Base-by-base conservation (phyloP, 2,888 invertebrate species). In the Erannis defoliaria region DNA sequence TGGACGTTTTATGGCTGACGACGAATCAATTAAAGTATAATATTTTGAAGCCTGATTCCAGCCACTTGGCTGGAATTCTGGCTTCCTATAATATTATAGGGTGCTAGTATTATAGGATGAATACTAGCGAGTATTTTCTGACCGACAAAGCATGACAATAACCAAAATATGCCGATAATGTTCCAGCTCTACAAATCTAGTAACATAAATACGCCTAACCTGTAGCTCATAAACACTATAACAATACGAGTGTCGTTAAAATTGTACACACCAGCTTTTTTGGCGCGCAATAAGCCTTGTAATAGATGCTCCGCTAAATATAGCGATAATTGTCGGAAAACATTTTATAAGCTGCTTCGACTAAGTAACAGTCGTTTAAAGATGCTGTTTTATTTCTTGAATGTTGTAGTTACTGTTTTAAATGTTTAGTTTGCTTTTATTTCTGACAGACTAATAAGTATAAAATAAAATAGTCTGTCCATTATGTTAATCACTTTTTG, bases 261-360 rank as follows among this genome's bases (percentile, higher is more conserved):
- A 54, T 35, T 49, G 23, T 53, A 62, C 56, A 56, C 54, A 59
- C 59, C 48, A 56, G 63, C 48, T 65, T 66, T 68, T 69, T 69
- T 63, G 66, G 64, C 63, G 33, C 55, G 63, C 43, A 63, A 63
- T 65, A 63, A 62, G 46, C 48, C 54, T 21, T 18, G 19, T 16
- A 57, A 60, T 53, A 54, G 51, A 59, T 48, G 55, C n/a, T 12
- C 51, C 12, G 53, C 54, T 65, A 56, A 55, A 58, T 62, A 51
- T 59, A 61, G 43, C 42, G n/a, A 51, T 56, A 56, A 62, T 56
- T 62, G 55, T 31, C 0, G 6, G 23, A 35, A 29, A 50, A 35
- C 49, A 55, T 37, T n/a, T 43, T 61, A 60, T 49, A 55, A 26
- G 37, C 26, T 14, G 21, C 46, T 46, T 26, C 10, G 37, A 19